Evolutionary conservation across 30 jellyfish, hydroid and myxozoan species (phyloP).

Genomic region (Aurelia aurita): DNA sequence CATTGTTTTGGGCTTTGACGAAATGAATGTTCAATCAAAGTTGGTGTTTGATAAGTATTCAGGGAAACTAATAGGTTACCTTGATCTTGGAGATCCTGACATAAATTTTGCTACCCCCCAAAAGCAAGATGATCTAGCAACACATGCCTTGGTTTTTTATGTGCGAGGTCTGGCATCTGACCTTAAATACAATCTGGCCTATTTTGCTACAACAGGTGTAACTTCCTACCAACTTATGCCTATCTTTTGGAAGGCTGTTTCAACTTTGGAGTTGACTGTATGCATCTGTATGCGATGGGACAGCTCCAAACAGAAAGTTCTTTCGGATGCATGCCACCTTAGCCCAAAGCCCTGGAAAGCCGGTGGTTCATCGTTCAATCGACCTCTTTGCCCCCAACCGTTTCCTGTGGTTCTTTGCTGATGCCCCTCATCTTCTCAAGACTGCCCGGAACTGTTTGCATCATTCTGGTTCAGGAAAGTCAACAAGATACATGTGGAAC

Average conservation of each 20-base stretch:
- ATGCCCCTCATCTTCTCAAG: constrained; percentile 61
- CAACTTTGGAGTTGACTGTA: constrained; percentile 26
- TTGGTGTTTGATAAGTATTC: constrained; percentile 81
- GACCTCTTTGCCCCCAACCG: constrained; percentile 37
- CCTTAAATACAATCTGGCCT: constrained; percentile 23
- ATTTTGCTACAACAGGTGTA: constrained; percentile 61
- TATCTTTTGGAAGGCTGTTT: constrained; percentile 62
- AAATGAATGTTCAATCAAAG: constrained; percentile 71
- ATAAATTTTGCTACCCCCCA: constrained; percentile 20
- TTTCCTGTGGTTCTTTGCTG: constrained; percentile 59
- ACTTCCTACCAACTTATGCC: constrained; percentile 57
- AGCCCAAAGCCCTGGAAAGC: constrained; percentile 39
- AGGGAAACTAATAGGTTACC: constrained; percentile 57
- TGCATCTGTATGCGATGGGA: constrained; percentile 77
- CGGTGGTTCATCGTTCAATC: constrained; percentile 41
- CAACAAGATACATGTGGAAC: constrained; percentile 19
- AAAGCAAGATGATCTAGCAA: constrained; percentile 40
- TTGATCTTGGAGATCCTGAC: constrained; percentile 62
- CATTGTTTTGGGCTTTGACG: constrained; percentile 52
- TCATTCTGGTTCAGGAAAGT: constrained; percentile 25
- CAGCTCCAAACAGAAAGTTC: constrained; percentile 59
- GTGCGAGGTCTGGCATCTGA: constrained; percentile 44
- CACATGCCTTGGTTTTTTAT: constrained; percentile 63
- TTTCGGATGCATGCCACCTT: constrained; percentile 44
- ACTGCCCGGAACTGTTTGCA: constrained; percentile 39